phyloP scores from a whole-genome alignment of 2,797 vertebrate genomes.

The Caiman crocodilus region DNA sequence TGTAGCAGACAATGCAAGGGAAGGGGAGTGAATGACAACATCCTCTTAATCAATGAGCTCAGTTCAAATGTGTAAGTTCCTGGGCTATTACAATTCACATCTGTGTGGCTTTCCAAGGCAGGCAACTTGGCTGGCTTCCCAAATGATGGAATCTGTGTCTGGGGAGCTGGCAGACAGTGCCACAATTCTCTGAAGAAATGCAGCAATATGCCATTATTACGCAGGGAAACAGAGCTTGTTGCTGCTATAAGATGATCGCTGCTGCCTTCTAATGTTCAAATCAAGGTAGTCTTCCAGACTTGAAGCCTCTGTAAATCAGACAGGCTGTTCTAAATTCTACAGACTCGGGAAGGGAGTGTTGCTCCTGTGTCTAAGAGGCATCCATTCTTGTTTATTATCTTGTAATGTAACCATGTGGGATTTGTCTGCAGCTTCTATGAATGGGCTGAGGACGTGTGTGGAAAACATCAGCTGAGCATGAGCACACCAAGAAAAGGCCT shows the following conservation, averaged over 20 bases:
- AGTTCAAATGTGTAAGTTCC: constrained; percentile 47
- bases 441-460: not conserved
- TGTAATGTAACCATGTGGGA: not conserved
- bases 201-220: not conserved
- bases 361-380: not conserved
- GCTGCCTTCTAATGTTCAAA: constrained; percentile 75
- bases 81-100: constrained; percentile 48
- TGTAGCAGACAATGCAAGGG: constrained; percentile 39
- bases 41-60: constrained; percentile 63
- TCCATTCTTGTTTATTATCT: not conserved
- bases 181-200: constrained; percentile 11
- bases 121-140: constrained; percentile 60
- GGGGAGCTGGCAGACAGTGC: constrained; percentile 46
- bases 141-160: constrained; percentile 18
- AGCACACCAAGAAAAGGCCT: not conserved
- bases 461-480: not conserved
- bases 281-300: constrained; percentile 20
- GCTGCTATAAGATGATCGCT: constrained; percentile 46
- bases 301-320: not conserved
- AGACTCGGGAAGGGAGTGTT: not conserved
- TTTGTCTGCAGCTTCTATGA: not conserved
- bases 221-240: not conserved
- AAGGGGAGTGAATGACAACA: constrained; percentile 45
- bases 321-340: not conserved
- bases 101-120: constrained; percentile 60